Conservation (phyloP, 2,888 invertebrate genomes). For the Orthosia incerta region DNA sequence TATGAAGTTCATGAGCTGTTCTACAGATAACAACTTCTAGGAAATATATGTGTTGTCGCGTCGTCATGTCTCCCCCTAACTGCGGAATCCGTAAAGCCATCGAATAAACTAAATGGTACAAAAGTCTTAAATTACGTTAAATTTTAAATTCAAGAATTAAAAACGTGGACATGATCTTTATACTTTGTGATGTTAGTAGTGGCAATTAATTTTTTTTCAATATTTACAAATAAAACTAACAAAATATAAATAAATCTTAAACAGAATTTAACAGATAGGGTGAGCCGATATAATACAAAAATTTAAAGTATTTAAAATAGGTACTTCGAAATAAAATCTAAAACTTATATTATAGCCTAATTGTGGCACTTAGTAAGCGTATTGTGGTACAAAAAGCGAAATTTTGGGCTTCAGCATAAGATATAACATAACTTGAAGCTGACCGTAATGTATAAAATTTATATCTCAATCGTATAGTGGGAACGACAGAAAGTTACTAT, state of each 20-base stretch:
- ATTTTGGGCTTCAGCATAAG: slow-evolving; percentile 34
- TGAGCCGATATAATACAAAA: slow-evolving; percentile 57
- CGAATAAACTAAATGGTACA: slow-evolving; percentile 9
- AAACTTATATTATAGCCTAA: slow-evolving; percentile 60
- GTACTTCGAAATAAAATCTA: slow-evolving; percentile 57
- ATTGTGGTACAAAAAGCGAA: slow-evolving; percentile 42
- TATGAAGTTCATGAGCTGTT: neutral
- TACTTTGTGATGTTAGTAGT: slow-evolving; percentile 63
- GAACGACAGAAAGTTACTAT: neutral
- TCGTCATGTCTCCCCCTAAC: no score
- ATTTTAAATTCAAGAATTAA: slow-evolving; percentile 43
- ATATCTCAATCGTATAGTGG: no score
- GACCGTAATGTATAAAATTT: neutral
- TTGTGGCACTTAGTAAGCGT: slow-evolving; percentile 68
- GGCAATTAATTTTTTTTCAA: slow-evolving; percentile 37
- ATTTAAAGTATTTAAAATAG: slow-evolving; percentile 63
- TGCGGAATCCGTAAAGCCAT: no score
- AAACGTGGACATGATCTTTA: slow-evolving; percentile 45
- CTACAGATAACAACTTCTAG: neutral
- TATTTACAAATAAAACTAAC: slow-evolving; percentile 66
- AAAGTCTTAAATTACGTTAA: slow-evolving; percentile 51
- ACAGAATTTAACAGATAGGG: slow-evolving; percentile 61
- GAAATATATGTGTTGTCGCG: neutral
- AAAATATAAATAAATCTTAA: slow-evolving; percentile 56
- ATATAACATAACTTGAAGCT: neutral